Evolutionary conservation across 1,140 invertebrate species (phyloP).

Genomic region (Drosophila repletoides): DNA sequence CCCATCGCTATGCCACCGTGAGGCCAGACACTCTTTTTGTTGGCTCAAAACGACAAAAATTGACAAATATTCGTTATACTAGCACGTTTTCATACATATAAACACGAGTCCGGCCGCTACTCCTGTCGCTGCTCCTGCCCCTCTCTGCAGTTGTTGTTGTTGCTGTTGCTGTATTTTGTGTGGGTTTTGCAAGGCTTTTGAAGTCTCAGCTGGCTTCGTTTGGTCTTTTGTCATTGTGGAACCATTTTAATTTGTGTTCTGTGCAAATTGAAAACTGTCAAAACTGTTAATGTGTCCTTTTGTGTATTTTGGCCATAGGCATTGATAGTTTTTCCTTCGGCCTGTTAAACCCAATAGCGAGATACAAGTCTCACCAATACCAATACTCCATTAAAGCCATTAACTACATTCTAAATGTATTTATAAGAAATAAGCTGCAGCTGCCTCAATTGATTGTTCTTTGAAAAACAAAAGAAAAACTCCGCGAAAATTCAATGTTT

Average conservation of each 20-base stretch:
- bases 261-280: conserved; percentile 74
- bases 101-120: not conserved
- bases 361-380: no score
- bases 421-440: no score
- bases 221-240: conserved; percentile 46
- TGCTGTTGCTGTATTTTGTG: not conserved
- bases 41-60: conserved; percentile 25
- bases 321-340: conserved; percentile 40
- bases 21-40: no score
- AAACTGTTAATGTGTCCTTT: conserved; percentile 63
- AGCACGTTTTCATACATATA: not conserved
- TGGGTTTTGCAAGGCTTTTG: conserved; percentile 17
- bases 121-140: not conserved
- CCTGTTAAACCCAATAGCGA: no score
- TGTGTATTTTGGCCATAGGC: conserved; percentile 25
- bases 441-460: no score
- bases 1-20: no score
- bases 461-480: no score
- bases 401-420: no score
- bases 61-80: conserved; percentile 51
- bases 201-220: conserved; percentile 61
- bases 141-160: conserved; percentile 26
- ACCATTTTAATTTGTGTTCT: conserved; percentile 64
- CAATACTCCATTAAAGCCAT: no score
- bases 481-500: no score